Percentiles rank a stretch among this genome's conserved stretches.
phyloP scores from a whole-genome alignment of 1,140 invertebrate genomes.

The Ylistrum balloti region DNA sequence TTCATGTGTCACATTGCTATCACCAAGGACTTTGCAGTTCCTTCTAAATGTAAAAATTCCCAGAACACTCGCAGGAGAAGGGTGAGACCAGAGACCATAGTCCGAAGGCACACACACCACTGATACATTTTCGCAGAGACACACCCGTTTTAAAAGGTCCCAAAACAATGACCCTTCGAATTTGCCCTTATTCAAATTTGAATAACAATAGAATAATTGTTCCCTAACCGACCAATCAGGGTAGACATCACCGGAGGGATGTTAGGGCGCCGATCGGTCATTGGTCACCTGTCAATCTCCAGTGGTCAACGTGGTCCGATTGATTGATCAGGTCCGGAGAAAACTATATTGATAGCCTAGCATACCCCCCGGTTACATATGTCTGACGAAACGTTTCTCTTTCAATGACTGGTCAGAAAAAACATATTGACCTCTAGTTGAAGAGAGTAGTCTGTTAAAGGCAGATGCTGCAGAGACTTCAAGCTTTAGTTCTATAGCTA shows the following conservation, averaged over 20 bases:
- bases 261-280: conserved; percentile 20
- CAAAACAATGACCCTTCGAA: not conserved
- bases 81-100: not conserved
- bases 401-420: not conserved
- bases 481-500: not conserved
- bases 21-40: not conserved
- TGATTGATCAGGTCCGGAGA: not conserved
- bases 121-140: not conserved
- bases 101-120: not conserved
- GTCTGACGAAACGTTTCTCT: not conserved
- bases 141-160: conserved; percentile 24
- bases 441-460: not conserved
- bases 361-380: not conserved
- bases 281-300: conserved; percentile 9
- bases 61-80: not conserved
- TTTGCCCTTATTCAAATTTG: conserved; percentile 34
- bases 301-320: not conserved
- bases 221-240: conserved; percentile 37
- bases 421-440: not conserved
- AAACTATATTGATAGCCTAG: not conserved
- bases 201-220: conserved; percentile 40
- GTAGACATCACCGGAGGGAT: not conserved
- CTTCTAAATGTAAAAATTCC: not conserved
- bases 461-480: not conserved
- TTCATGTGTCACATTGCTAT: not conserved